These are phyloP conservation scores for Eubasilissa splendida DNA, from an alignment of 2,888 invertebrate species.

Conservation along the genomic window DNA sequence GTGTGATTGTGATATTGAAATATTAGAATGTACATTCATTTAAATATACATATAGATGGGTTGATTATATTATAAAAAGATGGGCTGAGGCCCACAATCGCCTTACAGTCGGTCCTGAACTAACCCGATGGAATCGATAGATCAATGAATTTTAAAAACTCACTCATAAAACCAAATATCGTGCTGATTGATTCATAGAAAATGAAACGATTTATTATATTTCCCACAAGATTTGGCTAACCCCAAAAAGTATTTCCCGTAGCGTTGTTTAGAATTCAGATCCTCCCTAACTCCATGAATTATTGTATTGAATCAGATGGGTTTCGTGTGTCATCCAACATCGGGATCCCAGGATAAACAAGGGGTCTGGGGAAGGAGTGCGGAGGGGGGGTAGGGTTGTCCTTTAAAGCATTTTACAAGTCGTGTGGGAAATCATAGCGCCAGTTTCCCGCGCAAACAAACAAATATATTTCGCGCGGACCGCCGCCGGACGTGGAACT, in stretches of 20 bases:
- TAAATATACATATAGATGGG: too few species aligned
- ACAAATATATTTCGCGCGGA: slow-evolving; percentile 51
- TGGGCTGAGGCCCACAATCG: too few species aligned
- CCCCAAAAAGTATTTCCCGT: background rate
- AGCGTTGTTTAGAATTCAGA: slow-evolving; percentile 29
- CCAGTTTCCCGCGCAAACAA: slow-evolving; percentile 56
- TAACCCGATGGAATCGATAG: too few species aligned
- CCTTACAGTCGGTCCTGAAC: too few species aligned
- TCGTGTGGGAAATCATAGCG: slow-evolving; percentile 69
- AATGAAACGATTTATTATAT: too few species aligned
- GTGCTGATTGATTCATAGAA: too few species aligned
- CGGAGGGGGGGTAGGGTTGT: slow-evolving; percentile 30
- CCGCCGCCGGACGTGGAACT: background rate
- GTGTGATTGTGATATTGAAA: too few species aligned
- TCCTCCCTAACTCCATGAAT: slow-evolving; percentile 22
- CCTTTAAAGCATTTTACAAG: slow-evolving; percentile 65
- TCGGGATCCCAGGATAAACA: slow-evolving; percentile 30
- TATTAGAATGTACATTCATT: too few species aligned
- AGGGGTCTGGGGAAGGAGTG: background rate
- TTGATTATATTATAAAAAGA: too few species aligned
- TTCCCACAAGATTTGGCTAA: too few species aligned
- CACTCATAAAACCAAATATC: too few species aligned
- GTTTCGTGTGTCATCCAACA: slow-evolving; percentile 36
- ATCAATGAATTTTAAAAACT: too few species aligned
- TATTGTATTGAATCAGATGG: slow-evolving; percentile 52